Percentiles rank a stretch among this genome's conserved stretches.
phyloP scores from a whole-genome alignment of 2,113 vertebrate genomes.

The Hirundichthys speculiger region DNA sequence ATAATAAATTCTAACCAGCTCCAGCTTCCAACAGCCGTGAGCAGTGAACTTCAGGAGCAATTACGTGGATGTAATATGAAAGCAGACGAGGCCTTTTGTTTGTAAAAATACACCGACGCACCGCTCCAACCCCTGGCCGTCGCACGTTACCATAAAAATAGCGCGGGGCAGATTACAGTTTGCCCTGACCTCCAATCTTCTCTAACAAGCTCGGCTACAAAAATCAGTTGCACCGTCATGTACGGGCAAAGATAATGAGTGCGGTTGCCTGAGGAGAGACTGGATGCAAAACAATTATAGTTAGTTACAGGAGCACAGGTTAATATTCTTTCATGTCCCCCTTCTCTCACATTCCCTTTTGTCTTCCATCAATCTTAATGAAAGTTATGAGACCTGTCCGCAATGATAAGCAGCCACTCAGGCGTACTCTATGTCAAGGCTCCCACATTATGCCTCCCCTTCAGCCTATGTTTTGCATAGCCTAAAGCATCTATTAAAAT shows the following conservation, averaged over 20 bases:
- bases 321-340: constrained; percentile 97
- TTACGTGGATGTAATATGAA: constrained; percentile 60
- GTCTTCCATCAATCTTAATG: constrained; percentile 96
- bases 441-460: constrained; percentile 92
- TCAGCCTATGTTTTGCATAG: constrained; percentile 99
- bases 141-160: constrained; percentile 66
- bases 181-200: constrained; percentile 72
- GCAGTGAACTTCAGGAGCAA: constrained; percentile 31
- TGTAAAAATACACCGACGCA: constrained; percentile 70
- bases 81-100: constrained; percentile 67
- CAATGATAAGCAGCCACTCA: constrained; percentile 99
- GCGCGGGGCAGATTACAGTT: constrained; percentile 60
- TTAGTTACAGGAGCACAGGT: constrained; percentile 96
- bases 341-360: constrained; percentile 84
- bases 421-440: constrained; percentile 93
- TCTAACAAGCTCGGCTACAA: constrained; percentile 73
- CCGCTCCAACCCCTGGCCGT: constrained; percentile 32
- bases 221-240: constrained; percentile 90
- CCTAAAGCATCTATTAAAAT: constrained; percentile 99
- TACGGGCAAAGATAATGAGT: constrained; percentile 96
- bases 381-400: constrained; percentile 97
- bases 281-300: constrained; percentile 97
- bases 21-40: too few relatives aligned
- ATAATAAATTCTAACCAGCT: background rate
- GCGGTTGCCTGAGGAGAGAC: constrained; percentile 88